Conservation (phyloP, 2,888 invertebrate species). For the Linnaemya vulpina region DNA sequence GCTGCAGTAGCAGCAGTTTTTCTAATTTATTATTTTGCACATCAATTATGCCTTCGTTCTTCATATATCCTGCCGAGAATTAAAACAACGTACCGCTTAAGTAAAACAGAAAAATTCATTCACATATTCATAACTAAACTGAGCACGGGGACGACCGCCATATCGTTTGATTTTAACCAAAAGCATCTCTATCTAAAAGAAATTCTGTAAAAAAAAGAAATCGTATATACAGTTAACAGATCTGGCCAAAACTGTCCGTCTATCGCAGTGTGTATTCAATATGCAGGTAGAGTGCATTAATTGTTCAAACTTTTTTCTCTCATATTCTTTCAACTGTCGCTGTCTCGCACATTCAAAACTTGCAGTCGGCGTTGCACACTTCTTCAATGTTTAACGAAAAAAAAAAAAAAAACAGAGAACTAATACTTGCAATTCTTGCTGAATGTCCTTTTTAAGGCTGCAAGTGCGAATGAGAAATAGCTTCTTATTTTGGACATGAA, state of each 20-base stretch:
- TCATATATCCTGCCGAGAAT: too few relatives aligned
- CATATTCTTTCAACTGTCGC: background rate
- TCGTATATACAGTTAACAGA: background rate
- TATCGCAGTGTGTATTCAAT: background rate
- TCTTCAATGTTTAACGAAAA: background rate
- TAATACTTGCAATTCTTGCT: background rate
- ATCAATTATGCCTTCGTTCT: too few relatives aligned
- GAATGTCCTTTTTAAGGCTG: background rate
- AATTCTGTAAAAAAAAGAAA: too few relatives aligned
- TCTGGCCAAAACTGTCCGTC: background rate
- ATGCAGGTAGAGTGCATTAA: background rate
- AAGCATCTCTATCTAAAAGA: too few relatives aligned
- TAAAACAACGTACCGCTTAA: too few relatives aligned
- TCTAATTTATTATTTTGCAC: too few relatives aligned
- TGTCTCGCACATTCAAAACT: conserved; percentile 30
- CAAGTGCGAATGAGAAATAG: background rate
- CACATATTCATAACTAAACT: too few relatives aligned
- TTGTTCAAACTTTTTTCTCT: background rate
- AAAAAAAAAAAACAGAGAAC: too few relatives aligned
- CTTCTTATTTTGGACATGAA: conserved; percentile 23
- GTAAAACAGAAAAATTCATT: too few relatives aligned
- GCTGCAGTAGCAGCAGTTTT: too few relatives aligned
- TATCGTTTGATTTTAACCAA: too few relatives aligned
- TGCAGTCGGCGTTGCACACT: conserved; percentile 14
- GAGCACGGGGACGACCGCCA: too few relatives aligned